phyloP scores from a whole-genome alignment of 2,888 invertebrate species.

The Ochlodes sylvanus region DNA sequence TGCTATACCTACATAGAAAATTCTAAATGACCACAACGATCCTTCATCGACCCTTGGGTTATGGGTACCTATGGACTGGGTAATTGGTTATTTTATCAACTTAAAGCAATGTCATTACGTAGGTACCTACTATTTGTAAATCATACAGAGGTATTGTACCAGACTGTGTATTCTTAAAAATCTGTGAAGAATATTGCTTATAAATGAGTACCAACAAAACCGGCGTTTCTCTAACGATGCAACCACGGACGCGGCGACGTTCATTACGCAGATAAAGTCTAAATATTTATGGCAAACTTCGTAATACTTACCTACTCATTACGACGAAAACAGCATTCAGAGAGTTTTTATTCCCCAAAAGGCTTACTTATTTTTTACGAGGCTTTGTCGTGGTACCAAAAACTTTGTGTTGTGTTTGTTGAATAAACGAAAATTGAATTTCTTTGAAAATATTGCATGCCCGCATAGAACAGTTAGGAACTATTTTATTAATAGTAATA shows the following conservation, averaged over 20 bases:
- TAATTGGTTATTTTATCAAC: not conserved
- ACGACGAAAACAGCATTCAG: constrained; percentile 2
- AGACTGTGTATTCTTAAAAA: not conserved
- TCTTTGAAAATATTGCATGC: no score
- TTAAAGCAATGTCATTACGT: not conserved
- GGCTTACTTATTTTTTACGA: not conserved
- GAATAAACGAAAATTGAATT: no score
- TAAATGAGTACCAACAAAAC: constrained; percentile 29
- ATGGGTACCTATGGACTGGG: no score
- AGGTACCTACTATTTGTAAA: no score
- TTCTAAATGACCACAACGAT: no score
- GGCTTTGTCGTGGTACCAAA: not conserved
- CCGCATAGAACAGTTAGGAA: no score
- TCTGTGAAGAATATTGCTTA: not conserved
- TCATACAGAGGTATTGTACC: no score
- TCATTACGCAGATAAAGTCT: constrained; percentile 51
- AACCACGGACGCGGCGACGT: constrained; percentile 35
- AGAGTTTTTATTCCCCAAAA: constrained; percentile 8
- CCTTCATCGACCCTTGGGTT: no score
- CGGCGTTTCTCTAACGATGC: constrained; percentile 44
- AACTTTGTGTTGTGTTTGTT: no score
- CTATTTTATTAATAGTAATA: no score
- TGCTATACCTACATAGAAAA: no score
- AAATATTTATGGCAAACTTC: constrained; percentile 36
- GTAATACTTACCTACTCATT: constrained; percentile 23